Conservation (phyloP, 2,888 invertebrate species). For the Lasioglossum pauxillum region DNA sequence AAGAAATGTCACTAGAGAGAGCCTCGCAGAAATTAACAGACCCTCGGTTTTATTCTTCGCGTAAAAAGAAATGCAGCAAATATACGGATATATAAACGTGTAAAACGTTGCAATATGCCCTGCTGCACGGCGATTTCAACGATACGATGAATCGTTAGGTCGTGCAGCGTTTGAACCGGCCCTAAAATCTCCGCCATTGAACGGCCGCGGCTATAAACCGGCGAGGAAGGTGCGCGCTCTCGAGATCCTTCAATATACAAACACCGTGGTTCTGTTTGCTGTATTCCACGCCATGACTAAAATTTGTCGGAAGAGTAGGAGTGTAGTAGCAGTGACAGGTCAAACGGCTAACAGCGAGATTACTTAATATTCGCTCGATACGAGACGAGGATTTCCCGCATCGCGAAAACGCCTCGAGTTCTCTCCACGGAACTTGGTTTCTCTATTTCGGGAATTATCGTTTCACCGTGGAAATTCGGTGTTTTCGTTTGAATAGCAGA, state of each 20-base stretch:
- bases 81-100: not conserved
- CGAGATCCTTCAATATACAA: constrained; percentile 65
- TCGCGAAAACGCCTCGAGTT: constrained; percentile 33
- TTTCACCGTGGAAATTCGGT: constrained; percentile 19
- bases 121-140: not conserved
- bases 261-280: constrained; percentile 67
- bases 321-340: constrained; percentile 76
- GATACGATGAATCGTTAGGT: not conserved
- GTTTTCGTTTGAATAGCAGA: constrained; percentile 31
- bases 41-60: constrained; percentile 6
- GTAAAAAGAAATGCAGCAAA: constrained; percentile 8
- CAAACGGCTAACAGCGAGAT: constrained; percentile 76
- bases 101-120: not conserved
- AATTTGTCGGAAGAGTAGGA: constrained; percentile 77
- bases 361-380: constrained; percentile 75
- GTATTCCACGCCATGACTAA: constrained; percentile 77
- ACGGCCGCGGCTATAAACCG: constrained; percentile 46
- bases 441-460: constrained; percentile 33
- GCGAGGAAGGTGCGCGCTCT: constrained; percentile 64
- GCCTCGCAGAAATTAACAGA: not conserved
- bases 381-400: constrained; percentile 35
- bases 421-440: constrained; percentile 24
- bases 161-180: constrained; percentile 26
- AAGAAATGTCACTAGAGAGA: constrained; percentile 15
- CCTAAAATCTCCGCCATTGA: constrained; percentile 59